Conservation (phyloP, 2,113 vertebrate genomes). For the Mustela nigripes region DNA sequence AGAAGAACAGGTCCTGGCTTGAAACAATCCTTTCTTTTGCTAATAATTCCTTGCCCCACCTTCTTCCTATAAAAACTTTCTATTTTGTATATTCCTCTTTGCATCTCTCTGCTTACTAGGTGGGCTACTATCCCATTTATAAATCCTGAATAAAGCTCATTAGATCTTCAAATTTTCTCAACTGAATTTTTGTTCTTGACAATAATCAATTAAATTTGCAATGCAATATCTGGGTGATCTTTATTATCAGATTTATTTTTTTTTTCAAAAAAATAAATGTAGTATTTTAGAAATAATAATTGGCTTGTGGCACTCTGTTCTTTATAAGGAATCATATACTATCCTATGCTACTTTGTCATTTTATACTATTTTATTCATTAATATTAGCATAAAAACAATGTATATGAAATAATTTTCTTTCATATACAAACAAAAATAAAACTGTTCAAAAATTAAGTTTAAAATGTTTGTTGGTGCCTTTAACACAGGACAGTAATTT, state of each 20-base stretch:
- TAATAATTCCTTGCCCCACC: background rate
- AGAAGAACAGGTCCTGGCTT: background rate
- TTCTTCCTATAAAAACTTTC: background rate
- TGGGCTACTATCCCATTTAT: background rate
- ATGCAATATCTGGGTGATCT: background rate
- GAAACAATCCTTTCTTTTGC: background rate
- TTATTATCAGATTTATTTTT: slow-evolving; percentile 26
- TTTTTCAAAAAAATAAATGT: background rate
- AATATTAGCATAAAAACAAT: background rate
- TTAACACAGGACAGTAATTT: background rate
- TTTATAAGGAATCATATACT: background rate
- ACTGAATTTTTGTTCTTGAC: background rate
- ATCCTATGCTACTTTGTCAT: background rate
- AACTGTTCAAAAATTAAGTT: background rate
- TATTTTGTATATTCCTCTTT: background rate
- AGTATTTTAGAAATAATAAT: slow-evolving; percentile 32
- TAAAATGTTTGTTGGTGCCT: background rate
- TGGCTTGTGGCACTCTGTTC: background rate
- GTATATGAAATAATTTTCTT: background rate
- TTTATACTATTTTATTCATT: background rate
- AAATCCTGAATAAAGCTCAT: background rate
- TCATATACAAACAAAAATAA: background rate
- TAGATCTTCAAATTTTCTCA: background rate
- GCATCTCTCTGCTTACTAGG: background rate
- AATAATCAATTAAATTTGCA: background rate